These are phyloP conservation scores for Rhinoderma darwinii DNA, from an alignment of 2,113 vertebrate species.

Conservation along the genomic window DNA sequence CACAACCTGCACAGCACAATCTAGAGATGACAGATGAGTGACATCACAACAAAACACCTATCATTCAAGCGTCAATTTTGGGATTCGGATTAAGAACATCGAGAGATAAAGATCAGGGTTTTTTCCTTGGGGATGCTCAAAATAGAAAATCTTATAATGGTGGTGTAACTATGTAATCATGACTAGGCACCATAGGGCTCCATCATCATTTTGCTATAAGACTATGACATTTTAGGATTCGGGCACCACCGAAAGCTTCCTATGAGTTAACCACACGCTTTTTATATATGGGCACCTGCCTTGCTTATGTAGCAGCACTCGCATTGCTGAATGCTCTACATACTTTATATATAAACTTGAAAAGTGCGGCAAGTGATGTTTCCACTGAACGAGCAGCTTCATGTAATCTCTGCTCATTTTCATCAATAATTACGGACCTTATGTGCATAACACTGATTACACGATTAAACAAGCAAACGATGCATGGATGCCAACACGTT, in stretches of 20 bases:
- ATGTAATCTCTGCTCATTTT: slow-evolving; percentile 11
- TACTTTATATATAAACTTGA: background rate
- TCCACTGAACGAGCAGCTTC: background rate
- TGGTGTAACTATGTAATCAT: too few relatives aligned
- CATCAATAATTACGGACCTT: slow-evolving; percentile 40
- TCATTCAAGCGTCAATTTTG: too few relatives aligned
- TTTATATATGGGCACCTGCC: background rate
- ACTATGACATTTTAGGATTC: background rate
- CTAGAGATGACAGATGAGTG: too few relatives aligned
- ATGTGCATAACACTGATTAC: slow-evolving; percentile 12
- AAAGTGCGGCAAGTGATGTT: background rate
- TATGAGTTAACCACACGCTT: background rate
- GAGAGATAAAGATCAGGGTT: too few relatives aligned
- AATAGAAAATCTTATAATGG: too few relatives aligned
- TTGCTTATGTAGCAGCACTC: background rate
- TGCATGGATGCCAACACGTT: background rate
- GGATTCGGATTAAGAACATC: too few relatives aligned
- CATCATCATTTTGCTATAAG: background rate
- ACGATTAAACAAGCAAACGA: slow-evolving; percentile 26
- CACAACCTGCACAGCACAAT: too few relatives aligned
- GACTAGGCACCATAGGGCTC: too few relatives aligned
- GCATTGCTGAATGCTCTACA: background rate
- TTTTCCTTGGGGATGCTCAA: too few relatives aligned
- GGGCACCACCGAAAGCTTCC: background rate
- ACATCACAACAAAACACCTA: too few relatives aligned